phyloP scores from a whole-genome alignment of 2,113 vertebrate genomes.

The Castor canadensis region DNA sequence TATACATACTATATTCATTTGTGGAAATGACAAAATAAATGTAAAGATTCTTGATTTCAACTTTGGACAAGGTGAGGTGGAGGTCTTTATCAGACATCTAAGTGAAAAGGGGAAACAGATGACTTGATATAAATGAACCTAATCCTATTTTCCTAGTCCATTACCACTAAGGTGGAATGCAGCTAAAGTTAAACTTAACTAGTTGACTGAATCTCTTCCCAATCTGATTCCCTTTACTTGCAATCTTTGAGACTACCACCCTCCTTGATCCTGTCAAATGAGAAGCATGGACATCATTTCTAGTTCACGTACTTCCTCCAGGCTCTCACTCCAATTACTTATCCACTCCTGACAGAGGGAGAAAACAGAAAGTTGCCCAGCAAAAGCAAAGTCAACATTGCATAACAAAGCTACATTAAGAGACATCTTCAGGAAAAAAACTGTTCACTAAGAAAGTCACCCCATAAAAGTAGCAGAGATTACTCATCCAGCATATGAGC shows the following conservation, averaged over 20 bases:
- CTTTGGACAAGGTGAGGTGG: neutral
- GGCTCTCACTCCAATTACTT: neutral
- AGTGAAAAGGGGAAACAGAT: neutral
- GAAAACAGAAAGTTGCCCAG: too few species aligned
- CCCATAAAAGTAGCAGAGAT: too few species aligned
- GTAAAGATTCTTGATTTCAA: neutral
- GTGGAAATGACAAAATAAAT: neutral
- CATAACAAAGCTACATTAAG: too few species aligned
- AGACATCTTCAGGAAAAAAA: too few species aligned
- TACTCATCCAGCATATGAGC: too few species aligned
- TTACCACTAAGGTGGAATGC: neutral
- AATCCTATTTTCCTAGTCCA: too few species aligned
- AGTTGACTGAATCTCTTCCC: neutral
- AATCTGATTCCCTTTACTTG: neutral
- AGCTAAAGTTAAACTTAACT: neutral
- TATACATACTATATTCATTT: neutral
- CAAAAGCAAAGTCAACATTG: too few species aligned
- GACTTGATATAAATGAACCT: neutral
- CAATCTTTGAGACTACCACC: neutral
- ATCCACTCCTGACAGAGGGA: neutral
- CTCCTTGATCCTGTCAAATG: neutral
- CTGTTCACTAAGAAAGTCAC: too few species aligned
- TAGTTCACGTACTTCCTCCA: neutral
- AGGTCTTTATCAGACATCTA: neutral
- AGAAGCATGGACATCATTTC: neutral